Conservation (phyloP, 1,140 invertebrate species). For the Homarus americanus region DNA sequence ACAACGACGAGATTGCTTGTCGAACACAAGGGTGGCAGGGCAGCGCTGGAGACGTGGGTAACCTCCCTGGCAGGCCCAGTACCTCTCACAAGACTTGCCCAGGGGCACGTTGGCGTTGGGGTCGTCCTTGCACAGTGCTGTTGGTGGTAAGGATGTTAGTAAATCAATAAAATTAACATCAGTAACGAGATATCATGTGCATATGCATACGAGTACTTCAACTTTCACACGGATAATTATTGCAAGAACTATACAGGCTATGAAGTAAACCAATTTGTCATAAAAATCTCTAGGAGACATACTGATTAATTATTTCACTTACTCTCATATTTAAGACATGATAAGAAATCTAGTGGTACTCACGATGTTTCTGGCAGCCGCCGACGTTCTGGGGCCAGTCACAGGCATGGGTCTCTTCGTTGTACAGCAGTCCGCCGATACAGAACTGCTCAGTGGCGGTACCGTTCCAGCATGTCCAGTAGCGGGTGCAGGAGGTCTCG, state of each 20-base stretch:
- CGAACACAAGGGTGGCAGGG: conserved; percentile 93
- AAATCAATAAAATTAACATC: too few relatives aligned
- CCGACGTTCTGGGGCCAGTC: conserved; percentile 96
- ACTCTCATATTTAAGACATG: too few relatives aligned
- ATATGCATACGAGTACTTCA: too few relatives aligned
- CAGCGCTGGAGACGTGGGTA: conserved; percentile 93
- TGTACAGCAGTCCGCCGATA: conserved; percentile 93
- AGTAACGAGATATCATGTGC: too few relatives aligned
- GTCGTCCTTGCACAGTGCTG: conserved; percentile 94
- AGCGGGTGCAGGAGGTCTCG: conserved; percentile 93
- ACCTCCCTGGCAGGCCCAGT: conserved; percentile 95
- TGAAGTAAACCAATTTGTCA: too few relatives aligned
- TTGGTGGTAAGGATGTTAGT: conserved; percentile 69
- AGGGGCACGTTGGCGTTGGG: conserved; percentile 87
- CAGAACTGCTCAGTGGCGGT: conserved; percentile 95
- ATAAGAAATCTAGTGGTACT: conserved; percentile 81
- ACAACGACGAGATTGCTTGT: conserved; percentile 88
- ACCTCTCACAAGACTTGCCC: conserved; percentile 94
- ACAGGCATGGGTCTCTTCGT: conserved; percentile 92
- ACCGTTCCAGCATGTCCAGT: conserved; percentile 97
- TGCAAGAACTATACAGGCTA: too few relatives aligned
- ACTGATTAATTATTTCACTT: too few relatives aligned
- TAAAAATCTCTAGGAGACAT: too few relatives aligned
- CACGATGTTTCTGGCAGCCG: conserved; percentile 95
- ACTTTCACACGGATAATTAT: too few relatives aligned